Conservation (phyloP, 2,888 invertebrate genomes). For the Corythucha ciliata region DNA sequence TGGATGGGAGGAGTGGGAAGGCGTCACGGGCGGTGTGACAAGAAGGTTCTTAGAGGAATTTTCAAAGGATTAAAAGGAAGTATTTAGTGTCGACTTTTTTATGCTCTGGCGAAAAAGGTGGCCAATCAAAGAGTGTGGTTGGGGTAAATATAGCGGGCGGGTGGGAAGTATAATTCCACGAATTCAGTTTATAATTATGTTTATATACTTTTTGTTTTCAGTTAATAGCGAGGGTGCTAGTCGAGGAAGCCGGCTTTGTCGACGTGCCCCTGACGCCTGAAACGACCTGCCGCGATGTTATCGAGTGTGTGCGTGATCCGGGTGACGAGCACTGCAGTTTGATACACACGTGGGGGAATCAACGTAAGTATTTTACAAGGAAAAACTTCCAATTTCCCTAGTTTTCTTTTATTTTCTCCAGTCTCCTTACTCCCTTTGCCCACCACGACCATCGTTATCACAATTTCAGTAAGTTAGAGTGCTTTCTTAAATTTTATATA, state of each 20-base stretch:
- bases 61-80: neutral
- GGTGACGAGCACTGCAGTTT: conserved; percentile 55
- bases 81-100: neutral
- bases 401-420: neutral
- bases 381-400: neutral
- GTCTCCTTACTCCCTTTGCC: too few species aligned
- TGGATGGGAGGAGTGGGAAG: too few species aligned
- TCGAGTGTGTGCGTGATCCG: conserved; percentile 57
- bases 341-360: conserved; percentile 44
- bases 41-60: neutral
- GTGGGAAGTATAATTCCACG: neutral
- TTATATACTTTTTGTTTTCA: conserved; percentile 42
- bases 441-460: too few species aligned
- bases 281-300: conserved; percentile 54
- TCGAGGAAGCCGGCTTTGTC: conserved; percentile 48
- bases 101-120: neutral
- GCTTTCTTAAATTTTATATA: neutral
- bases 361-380: conserved; percentile 13
- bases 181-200: neutral
- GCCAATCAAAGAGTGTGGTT: neutral
- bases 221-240: conserved; percentile 58
- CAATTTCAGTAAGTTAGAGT: neutral
- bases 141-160: neutral
- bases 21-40: too few species aligned
- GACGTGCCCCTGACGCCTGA: conserved; percentile 57